phyloP scores from a whole-genome alignment of 2,113 vertebrate species.

The Sprattus sprattus region DNA sequence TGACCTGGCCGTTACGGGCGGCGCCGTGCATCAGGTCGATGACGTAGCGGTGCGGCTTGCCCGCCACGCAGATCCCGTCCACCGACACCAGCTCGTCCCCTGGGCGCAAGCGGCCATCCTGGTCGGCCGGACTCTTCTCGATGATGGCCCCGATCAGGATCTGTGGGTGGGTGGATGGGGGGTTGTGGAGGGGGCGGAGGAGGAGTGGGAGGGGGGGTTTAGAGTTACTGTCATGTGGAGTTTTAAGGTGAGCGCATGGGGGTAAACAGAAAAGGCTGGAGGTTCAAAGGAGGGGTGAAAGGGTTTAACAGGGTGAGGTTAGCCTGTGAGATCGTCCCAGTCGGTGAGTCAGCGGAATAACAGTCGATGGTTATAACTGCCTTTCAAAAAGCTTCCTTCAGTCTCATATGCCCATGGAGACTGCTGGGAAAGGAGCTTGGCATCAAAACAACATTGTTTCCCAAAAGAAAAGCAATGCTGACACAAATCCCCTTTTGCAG shows the following conservation, averaged over 20 bases:
- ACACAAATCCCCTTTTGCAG: too few relatives aligned
- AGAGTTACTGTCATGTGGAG: neutral
- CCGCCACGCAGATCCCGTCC: slow-evolving; percentile 90
- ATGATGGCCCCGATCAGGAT: slow-evolving; percentile 97
- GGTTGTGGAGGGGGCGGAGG: slow-evolving; percentile 35
- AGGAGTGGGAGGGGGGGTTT: slow-evolving; percentile 32
- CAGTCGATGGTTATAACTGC: too few relatives aligned
- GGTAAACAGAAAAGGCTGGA: neutral
- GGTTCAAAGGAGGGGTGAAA: neutral
- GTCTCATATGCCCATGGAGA: too few relatives aligned
- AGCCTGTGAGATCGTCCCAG: neutral
- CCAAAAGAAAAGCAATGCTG: too few relatives aligned
- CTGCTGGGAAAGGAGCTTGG: too few relatives aligned
- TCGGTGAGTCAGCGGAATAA: too few relatives aligned
- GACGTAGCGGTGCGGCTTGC: slow-evolving; percentile 95
- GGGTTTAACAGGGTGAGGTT: neutral
- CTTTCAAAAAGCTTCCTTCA: too few relatives aligned
- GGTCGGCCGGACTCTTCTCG: slow-evolving; percentile 93
- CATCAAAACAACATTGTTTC: too few relatives aligned
- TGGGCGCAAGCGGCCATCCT: slow-evolving; percentile 91
- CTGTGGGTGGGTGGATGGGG: slow-evolving; percentile 65
- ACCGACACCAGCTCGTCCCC: slow-evolving; percentile 94
- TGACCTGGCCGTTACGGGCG: slow-evolving; percentile 92
- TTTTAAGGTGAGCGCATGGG: neutral
- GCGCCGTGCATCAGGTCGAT: slow-evolving; percentile 97